phyloP scores from a whole-genome alignment of 2,888 invertebrate species.

The Agelastica alni region DNA sequence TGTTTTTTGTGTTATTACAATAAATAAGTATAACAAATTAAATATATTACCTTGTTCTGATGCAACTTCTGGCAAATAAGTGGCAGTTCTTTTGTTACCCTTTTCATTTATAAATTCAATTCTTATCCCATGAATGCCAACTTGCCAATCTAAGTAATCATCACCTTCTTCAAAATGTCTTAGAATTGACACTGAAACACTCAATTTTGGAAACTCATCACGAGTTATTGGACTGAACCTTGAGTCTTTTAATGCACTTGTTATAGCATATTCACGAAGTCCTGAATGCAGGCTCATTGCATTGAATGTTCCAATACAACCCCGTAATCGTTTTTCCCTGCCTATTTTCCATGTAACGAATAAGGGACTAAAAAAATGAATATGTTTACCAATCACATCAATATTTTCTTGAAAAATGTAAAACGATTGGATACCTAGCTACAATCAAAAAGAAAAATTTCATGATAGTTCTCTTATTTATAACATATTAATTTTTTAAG shows the following conservation, averaged over 20 bases:
- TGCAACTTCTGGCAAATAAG: conserved; percentile 98
- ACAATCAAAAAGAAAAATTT: no score
- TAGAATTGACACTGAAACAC: conserved; percentile 94
- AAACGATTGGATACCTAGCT: no score
- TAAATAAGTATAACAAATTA: no score
- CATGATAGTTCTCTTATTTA: no score
- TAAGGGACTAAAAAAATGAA: conserved; percentile 72
- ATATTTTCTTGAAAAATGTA: no score
- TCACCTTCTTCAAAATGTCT: conserved; percentile 95
- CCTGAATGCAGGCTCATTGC: conserved; percentile 94
- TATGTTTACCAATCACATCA: no score
- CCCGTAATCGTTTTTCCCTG: conserved; percentile 90
- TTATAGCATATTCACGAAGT: conserved; percentile 94
- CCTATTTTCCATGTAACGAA: conserved; percentile 99
- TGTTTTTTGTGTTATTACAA: no score
- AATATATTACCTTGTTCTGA: conserved; percentile 96
- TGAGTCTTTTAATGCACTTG: conserved; percentile 97
- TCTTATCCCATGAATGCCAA: conserved; percentile 95
- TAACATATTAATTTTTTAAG: no score
- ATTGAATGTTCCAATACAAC: conserved; percentile 99
- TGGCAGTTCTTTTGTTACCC: conserved; percentile 93
- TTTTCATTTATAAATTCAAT: conserved; percentile 96
- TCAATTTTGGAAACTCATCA: conserved; percentile 90
- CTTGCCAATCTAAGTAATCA: conserved; percentile 96
- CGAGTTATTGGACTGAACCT: conserved; percentile 93